Evolutionary conservation across 2,113 vertebrate species (phyloP).

Genomic region (Laterallus jamaicensis): DNA sequence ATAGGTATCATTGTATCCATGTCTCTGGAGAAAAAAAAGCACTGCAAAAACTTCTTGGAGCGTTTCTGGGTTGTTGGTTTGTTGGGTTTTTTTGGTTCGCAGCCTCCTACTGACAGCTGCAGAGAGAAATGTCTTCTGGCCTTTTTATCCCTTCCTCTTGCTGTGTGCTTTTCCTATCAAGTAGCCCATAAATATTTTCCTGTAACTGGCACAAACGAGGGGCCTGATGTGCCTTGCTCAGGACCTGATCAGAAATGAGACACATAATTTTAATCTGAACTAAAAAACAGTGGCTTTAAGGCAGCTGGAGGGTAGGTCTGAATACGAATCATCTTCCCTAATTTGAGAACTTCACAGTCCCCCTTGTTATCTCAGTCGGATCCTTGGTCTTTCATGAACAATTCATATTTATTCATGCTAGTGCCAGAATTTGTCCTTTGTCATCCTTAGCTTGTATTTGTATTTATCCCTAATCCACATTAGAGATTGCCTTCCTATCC

Average conservation of each 20-base stretch:
- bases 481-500: neutral
- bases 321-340: neutral
- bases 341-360: neutral
- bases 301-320: neutral
- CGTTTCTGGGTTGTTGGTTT: no score
- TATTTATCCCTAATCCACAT: neutral
- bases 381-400: neutral
- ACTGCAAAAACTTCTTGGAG: neutral
- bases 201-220: neutral
- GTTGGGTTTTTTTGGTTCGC: neutral
- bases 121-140: constrained; percentile 25
- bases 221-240: neutral
- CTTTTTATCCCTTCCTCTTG: constrained; percentile 20
- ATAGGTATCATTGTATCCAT: constrained; percentile 44
- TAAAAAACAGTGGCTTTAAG: rapidly evolving
- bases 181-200: constrained; percentile 23
- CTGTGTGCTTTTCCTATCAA: constrained; percentile 26
- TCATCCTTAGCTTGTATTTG: neutral
- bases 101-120: constrained; percentile 53
- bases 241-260: neutral
- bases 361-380: neutral
- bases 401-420: neutral
- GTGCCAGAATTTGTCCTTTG: neutral
- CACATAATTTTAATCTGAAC: neutral
- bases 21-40: neutral